These are phyloP conservation scores for Prunella himalayana DNA, from an alignment of 2,113 vertebrate genomes.

Conservation along the genomic window DNA sequence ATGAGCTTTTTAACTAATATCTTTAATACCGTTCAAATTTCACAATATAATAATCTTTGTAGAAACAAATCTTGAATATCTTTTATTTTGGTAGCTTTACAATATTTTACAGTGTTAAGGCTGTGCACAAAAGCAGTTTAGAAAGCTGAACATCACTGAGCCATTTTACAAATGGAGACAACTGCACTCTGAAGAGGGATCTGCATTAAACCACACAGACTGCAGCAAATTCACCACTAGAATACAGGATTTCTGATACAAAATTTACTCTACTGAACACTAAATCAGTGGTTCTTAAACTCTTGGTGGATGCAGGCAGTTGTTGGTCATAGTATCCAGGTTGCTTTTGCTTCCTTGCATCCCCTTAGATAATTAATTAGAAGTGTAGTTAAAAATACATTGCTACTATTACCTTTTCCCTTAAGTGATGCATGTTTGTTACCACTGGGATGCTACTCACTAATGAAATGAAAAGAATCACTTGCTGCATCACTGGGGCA, in stretches of 20 bases:
- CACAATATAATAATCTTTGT: background rate
- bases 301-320: background rate
- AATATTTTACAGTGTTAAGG: background rate
- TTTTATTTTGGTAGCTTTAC: background rate
- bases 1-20: background rate
- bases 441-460: background rate
- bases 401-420: background rate
- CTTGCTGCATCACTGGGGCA: background rate
- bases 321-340: background rate
- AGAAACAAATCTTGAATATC: background rate
- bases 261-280: background rate
- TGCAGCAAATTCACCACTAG: slow-evolving; percentile 1
- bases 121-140: background rate
- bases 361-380: background rate
- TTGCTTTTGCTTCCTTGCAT: background rate
- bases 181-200: background rate
- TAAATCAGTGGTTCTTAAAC: background rate
- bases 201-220: background rate
- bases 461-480: background rate
- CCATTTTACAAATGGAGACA: background rate
- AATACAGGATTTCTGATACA: slow-evolving; percentile 19
- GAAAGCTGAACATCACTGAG: background rate
- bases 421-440: background rate
- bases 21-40: background rate
- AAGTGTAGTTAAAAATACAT: background rate